Evolutionary conservation across 2,797 vertebrate species (phyloP).

Genomic region (Psittacula echo): DNA sequence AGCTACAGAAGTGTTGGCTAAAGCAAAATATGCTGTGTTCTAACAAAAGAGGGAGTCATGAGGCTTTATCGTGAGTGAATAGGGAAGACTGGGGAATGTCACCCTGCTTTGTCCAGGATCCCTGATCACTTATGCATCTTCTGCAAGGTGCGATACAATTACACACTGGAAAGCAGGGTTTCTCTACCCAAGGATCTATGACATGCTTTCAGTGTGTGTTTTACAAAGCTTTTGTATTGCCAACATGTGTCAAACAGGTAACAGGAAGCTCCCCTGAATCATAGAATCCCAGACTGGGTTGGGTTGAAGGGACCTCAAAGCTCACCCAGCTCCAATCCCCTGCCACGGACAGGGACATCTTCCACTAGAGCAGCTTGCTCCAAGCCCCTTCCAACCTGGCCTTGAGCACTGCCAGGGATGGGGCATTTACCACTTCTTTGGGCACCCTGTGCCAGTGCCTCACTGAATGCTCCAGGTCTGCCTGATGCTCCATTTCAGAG

Average conservation of each 20-base stretch:
- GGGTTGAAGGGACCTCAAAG: not conserved
- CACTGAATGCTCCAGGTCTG: not conserved
- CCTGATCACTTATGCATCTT: not conserved
- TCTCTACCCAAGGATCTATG: not conserved
- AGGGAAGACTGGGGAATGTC: accelerated
- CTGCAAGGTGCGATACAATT: not conserved
- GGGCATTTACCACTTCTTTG: not conserved
- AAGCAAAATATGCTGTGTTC: not conserved
- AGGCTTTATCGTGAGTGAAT: not conserved
- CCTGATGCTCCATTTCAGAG: not conserved
- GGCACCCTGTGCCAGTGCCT: not conserved
- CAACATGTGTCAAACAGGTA: not conserved
- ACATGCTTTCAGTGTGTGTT: not conserved
- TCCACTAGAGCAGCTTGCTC: not conserved
- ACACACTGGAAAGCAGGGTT: not conserved
- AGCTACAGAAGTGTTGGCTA: not conserved
- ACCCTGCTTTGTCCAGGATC: not conserved
- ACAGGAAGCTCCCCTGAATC: not conserved
- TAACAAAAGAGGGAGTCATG: not conserved
- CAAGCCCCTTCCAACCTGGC: not conserved
- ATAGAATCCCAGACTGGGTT: not conserved
- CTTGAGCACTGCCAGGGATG: not conserved
- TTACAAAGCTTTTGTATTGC: not conserved
- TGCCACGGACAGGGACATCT: not conserved
- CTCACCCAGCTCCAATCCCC: not conserved